Base-by-base conservation (phyloP, 2,113 vertebrate genomes). In the Forbesichthys papilliferus region DNA sequence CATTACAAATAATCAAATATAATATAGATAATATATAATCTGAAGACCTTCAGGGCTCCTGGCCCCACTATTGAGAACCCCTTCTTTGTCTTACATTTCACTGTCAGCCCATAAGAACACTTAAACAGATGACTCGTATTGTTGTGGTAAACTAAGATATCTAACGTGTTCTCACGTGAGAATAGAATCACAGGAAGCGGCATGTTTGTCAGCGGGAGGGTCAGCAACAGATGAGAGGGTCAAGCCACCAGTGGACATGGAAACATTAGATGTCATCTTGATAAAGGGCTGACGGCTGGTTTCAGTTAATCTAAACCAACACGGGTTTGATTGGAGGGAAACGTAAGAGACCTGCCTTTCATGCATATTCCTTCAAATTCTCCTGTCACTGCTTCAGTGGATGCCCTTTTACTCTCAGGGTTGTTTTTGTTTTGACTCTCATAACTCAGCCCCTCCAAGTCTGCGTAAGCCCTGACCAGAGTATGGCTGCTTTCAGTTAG, bases 401-500 rank as follows among this genome's bases (percentile, higher is more conserved):
- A 48, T 69, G 49, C n/a, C 65, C 75, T 69, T 63, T 79, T 57
- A 58, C 66, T 81, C 65, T 61, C 63, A 51, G 69, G 71, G 66
- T 52, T 42, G 51, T 52, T 52, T 52, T 11, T 13, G 11, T 54
- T 14, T 54, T 54, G 5, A 18, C 53, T 7, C 53, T 54, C 53
- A 16, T 16, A 51, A 2, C 53, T 71, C 83, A 67, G 60, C 4
- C 6, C 59, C 18, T 11, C 46, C 54, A n/a, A 57, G 66, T 49
- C 57, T 74, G 61, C 58, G 55, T 33, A 12, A 13, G 49, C 49
- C 64, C 70, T 72, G 75, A 82, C 80, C 77, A 68, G 59, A 74
- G 61, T 54, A 71, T 78, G 33, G 49, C 80, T 87, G 83, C 84
- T 90, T 86, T 57, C 75, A 83, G 74, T 80, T 87, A 83, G 71